phyloP scores from a whole-genome alignment of 2,797 vertebrate species.

The Champsocephalus esox region DNA sequence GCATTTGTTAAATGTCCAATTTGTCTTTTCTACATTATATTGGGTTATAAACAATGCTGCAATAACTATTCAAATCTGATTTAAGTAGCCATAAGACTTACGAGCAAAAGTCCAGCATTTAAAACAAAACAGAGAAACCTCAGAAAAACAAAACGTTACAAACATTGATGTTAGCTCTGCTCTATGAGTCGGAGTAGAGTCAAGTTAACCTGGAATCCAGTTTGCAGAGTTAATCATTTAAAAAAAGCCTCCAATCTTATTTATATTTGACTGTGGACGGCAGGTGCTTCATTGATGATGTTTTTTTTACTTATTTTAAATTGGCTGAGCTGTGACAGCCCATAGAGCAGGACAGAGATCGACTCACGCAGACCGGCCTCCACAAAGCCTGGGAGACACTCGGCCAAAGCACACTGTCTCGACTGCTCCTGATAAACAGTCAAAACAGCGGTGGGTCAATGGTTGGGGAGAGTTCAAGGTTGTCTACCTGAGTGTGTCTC shows the following conservation, averaged over 20 bases:
- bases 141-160: no score
- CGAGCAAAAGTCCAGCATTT: not conserved
- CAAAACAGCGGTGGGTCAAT: slow-evolving; percentile 65
- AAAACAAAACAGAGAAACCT: not conserved
- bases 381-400: slow-evolving; percentile 63
- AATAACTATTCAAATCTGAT: not conserved
- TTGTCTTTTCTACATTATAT: no score
- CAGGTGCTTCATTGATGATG: slow-evolving; percentile 54
- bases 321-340: slow-evolving; percentile 81
- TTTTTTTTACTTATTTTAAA: slow-evolving; percentile 76
- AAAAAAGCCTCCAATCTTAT: slow-evolving; percentile 48
- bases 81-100: not conserved
- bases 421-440: slow-evolving; percentile 69
- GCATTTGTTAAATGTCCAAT: not conserved
- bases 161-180: slow-evolving; percentile 29
- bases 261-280: slow-evolving; percentile 66
- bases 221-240: slow-evolving; percentile 53
- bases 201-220: slow-evolving; percentile 26
- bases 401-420: slow-evolving; percentile 63
- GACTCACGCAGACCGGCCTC: slow-evolving; percentile 53
- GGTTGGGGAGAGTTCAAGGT: slow-evolving; percentile 64
- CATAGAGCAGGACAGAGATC: slow-evolving; percentile 65
- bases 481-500: slow-evolving; percentile 56
- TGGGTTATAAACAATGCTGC: not conserved
- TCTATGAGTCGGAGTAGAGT: slow-evolving; percentile 32